A percentile compares a stretch with the other conserved stretches of the same genome.
Evolutionary conservation across 2,113 vertebrate genomes (phyloP).

Genomic region (Panthera uncia): DNA sequence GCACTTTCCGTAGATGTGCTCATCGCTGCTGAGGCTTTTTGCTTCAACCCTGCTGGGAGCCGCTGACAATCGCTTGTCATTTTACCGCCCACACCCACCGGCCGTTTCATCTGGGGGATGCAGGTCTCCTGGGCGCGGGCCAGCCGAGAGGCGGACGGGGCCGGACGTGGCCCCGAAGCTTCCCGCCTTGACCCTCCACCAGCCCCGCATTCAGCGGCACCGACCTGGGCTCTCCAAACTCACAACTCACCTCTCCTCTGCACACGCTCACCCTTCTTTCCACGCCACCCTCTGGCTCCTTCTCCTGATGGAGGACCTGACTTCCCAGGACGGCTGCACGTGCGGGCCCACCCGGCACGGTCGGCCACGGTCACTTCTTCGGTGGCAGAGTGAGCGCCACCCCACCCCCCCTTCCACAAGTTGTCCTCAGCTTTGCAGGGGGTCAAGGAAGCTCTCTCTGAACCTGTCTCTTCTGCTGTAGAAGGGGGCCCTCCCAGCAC

Average conservation of each 20-base stretch:
- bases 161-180: not conserved
- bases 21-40: not conserved
- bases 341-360: rapidly evolving
- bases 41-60: not conserved
- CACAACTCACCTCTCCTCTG: rapidly evolving
- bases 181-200: not conserved
- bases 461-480: not conserved
- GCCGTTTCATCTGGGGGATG: not conserved
- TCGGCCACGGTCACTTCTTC: rapidly evolving
- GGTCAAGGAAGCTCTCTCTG: not conserved
- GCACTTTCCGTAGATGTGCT: conserved; percentile 62
- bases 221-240: not conserved
- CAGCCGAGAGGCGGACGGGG: not conserved
- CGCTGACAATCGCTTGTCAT: not conserved
- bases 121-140: not conserved
- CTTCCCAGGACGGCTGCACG: rapidly evolving
- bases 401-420: not conserved
- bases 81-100: not conserved
- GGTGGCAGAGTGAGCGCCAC: not conserved
- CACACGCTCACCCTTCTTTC: rapidly evolving
- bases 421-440: rapidly evolving
- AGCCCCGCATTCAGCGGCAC: rapidly evolving
- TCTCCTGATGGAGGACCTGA: rapidly evolving
- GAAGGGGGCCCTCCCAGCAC: not conserved
- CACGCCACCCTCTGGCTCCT: not conserved